Evolutionary conservation across 2,113 vertebrate species (phyloP).

Genomic region (Ahaetulla prasina): DNA sequence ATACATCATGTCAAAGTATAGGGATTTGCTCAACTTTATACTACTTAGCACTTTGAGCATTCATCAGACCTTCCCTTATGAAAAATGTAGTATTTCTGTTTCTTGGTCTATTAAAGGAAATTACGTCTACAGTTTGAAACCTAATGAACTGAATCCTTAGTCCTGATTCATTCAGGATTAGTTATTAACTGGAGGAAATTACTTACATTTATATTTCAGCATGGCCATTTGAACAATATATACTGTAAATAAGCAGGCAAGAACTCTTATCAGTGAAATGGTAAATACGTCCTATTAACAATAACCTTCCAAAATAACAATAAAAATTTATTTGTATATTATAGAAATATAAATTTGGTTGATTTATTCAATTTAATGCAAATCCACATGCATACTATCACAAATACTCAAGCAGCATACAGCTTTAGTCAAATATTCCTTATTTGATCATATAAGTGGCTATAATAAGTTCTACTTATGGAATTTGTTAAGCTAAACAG

Average conservation of each 20-base stretch:
- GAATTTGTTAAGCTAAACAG: not conserved
- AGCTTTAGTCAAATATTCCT: slow-evolving; percentile 1
- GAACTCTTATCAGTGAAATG: slow-evolving; percentile 11
- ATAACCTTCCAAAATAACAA: slow-evolving; percentile 17
- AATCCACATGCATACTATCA: not conserved
- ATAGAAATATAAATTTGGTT: slow-evolving; percentile 38
- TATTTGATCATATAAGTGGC: not conserved
- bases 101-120: slow-evolving; percentile 54
- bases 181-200: slow-evolving; percentile 60
- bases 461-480: not conserved
- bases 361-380: slow-evolving; percentile 35
- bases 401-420: not conserved
- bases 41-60: slow-evolving; percentile 14
- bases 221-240: slow-evolving; percentile 51
- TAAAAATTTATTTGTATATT: not conserved
- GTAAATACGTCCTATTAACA: slow-evolving; percentile 45
- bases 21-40: slow-evolving; percentile 17
- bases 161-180: slow-evolving; percentile 64
- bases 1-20: not conserved
- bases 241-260: slow-evolving; percentile 40
- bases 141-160: slow-evolving; percentile 55
- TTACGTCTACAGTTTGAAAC: slow-evolving; percentile 58
- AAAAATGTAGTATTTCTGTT: slow-evolving; percentile 49
- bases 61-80: slow-evolving; percentile 36
- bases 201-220: slow-evolving; percentile 47